phyloP scores from a whole-genome alignment of 2,888 invertebrate species.

The Halocaridina rubra region DNA sequence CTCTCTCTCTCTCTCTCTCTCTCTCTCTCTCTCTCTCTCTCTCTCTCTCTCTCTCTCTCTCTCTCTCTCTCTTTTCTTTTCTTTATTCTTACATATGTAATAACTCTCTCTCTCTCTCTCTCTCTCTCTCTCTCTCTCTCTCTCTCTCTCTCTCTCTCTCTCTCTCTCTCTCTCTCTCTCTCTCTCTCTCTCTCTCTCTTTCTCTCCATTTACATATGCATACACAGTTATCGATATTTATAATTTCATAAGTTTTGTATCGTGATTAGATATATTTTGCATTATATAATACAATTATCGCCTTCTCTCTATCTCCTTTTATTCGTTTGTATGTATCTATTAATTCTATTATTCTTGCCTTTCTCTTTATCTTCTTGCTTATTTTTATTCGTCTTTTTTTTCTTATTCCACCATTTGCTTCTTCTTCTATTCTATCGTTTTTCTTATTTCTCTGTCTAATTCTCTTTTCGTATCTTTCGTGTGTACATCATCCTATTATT shows the following conservation, averaged over 20 bases:
- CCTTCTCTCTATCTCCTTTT: no score
- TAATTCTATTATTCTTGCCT: no score
- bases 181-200: background rate
- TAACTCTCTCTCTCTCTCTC: background rate
- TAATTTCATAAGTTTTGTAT: no score
- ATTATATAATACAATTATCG: no score
- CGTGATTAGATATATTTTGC: no score
- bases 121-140: background rate
- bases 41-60: background rate
- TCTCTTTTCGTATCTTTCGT: background rate
- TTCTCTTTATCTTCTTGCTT: no score
- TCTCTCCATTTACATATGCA: background rate
- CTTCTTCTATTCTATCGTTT: background rate
- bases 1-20: background rate
- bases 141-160: background rate
- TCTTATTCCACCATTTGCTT: background rate
- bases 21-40: background rate
- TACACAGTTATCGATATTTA: no score
- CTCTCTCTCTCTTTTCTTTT: background rate
- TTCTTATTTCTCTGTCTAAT: background rate
- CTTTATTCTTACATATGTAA: background rate
- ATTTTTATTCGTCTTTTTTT: no score
- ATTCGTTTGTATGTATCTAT: no score
- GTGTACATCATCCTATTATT: no score
- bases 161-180: background rate